Evolutionary conservation across 2,797 vertebrate species (phyloP), one percentile per base, ranked within the genome.

Genomic region (Epinephelus coioides): DNA sequence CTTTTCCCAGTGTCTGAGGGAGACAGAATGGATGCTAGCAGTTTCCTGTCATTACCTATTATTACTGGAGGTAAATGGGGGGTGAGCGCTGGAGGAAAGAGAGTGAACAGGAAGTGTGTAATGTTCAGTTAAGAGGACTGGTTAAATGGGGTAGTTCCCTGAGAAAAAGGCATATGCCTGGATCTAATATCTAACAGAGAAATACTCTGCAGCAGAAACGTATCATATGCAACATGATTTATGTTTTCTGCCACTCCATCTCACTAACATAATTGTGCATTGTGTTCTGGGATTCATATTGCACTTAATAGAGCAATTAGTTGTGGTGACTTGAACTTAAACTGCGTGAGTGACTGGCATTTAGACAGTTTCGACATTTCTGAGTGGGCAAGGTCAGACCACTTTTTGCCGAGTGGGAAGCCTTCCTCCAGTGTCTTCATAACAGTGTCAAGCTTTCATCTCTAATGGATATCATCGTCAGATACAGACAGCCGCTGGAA

Each of bases 401-500:
- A 55, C 30, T 47, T 82, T 79, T 73, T 71, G 30, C 64, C 0
- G 14, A 79, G 59, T 51, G 71, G 12, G 8, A 83, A 73, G 70
- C 49, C 67, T 65, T 81, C 47, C 63, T 61, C 38, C 46, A 62
- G 53, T 79, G 60, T 84, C 46, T 75, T 76, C 69, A 51, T 64
- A 78, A 83, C 64, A 59, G 62, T 65, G 80, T 88, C 61, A 68
- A 81, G 79, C 86, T 90, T 91, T 92, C 85, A 89, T 94, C 86
- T 92, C 69, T 80, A 90, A 91, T 88, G 84, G 89, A 91, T 89
- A 78, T 84, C 74, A 81, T 87, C 73, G 59, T 62, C 80, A 83
- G 89, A 90, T 88, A 85, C 73, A 88, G 84, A 83, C 84, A 91
- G 87, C 76, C 73, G n/a, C 82, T 72, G 74, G 72, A 88, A 91